Percentiles rank a stretch among this genome's conserved stretches.
Conservation (phyloP, 2,113 vertebrate genomes). For the Tychaedon coryphoeus region DNA sequence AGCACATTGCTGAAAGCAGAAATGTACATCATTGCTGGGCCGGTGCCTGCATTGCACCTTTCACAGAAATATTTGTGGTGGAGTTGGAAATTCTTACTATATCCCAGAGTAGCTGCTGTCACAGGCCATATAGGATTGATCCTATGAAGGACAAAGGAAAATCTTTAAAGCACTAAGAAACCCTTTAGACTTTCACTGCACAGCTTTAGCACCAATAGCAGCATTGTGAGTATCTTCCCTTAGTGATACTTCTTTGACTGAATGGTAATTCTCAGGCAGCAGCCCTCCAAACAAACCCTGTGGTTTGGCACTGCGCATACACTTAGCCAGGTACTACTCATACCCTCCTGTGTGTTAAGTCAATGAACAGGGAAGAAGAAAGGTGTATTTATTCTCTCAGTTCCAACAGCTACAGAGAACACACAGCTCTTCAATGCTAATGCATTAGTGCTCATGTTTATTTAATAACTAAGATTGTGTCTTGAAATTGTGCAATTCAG, state of each 20-base stretch:
- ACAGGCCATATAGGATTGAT: neutral
- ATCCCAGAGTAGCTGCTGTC: neutral
- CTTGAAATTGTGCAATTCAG: slow-evolving; percentile 15
- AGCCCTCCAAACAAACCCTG: neutral
- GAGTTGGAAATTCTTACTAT: neutral
- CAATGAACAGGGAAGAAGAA: slow-evolving; percentile 1
- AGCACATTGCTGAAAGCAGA: neutral
- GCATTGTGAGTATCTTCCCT: neutral
- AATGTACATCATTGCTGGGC: neutral
- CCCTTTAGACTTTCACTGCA: neutral
- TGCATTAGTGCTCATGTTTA: neutral
- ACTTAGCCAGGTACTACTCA: neutral
- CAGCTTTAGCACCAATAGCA: neutral
- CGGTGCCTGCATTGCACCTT: neutral
- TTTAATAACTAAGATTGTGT: slow-evolving; percentile 6
- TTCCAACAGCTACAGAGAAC: neutral
- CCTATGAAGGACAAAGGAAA: neutral
- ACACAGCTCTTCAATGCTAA: neutral
- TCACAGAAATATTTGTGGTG: neutral
- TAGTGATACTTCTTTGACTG: neutral
- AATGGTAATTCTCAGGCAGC: neutral
- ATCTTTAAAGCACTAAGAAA: neutral
- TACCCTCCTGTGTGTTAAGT: neutral
- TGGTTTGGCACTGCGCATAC: neutral
- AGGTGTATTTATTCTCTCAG: slow-evolving; percentile 22